Evolutionary conservation across 2,113 vertebrate genomes (phyloP), one percentile per base, ranked within the genome.

Genomic region (Aegotheles bennettii): DNA sequence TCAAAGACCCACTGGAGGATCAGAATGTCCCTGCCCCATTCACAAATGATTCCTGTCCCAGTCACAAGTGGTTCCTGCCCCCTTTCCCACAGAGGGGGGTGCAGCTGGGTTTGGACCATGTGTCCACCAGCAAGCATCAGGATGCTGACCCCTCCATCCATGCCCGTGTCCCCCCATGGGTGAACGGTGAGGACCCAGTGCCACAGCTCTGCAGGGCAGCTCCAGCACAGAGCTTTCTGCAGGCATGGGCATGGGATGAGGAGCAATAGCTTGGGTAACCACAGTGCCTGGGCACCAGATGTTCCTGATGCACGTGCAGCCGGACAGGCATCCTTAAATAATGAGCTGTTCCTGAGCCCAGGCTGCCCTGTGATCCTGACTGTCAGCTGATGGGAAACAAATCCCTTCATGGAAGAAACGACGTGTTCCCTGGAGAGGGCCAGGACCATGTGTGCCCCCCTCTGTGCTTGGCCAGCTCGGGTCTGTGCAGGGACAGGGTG

Each of bases 351-450:
- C 88, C 80, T 43, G 86, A 80, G 54, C 71, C 38, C 68, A 11
- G 45, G 43, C 43, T 67, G 54, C 24, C 86, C 74, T 90, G 96
- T 96, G 94, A 96, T 40, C 65, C 69, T 89, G 93, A 84, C 84
- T 57, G 82, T 83, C 96, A 96, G 75, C 95, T 95, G 88, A 80
- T 25, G 24, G 85, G 74, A 16, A 95, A 95, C 61, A 79, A 87
- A 73, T 26, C 47, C 53, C 63, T n/a, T 35, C 45, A 9, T 54
- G 87, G 95, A 94, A 81, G 90, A 84, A 92, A 61, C 0, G 0
- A 29, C 3, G 1, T 50, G 61, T 59, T 54, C 70, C 65, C 87
- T 2, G 2, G 48, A 68, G 50, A 79, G 63, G 23, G n/a, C 48
- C 48, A 8, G 31, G 53, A 2, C 45, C 5, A 1, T 16, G 9